These are phyloP conservation scores for Nomada ferruginata DNA, from an alignment of 2,888 invertebrate species.

Conservation along the genomic window DNA sequence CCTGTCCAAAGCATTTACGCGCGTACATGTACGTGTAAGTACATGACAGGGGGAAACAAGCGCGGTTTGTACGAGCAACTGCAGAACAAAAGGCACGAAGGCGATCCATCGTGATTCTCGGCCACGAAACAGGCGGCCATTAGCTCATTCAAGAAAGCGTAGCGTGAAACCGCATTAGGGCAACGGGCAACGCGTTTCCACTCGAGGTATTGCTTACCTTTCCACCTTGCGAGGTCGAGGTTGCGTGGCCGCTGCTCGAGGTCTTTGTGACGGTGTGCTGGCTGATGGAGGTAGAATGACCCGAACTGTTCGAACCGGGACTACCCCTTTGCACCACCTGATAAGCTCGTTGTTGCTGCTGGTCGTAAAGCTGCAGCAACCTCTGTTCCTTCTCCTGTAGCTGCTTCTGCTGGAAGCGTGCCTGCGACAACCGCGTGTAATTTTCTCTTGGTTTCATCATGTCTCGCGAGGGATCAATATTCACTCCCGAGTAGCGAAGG, in stretches of 20 bases:
- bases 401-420: conserved; percentile 93
- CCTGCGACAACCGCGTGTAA: conserved; percentile 85
- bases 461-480: not conserved
- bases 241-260: conserved; percentile 72
- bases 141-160: conserved; percentile 45
- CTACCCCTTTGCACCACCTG: conserved; percentile 86
- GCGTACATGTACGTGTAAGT: not conserved
- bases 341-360: conserved; percentile 88
- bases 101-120: not conserved
- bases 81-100: not conserved
- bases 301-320: conserved; percentile 84
- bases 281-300: conserved; percentile 67
- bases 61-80: not conserved
- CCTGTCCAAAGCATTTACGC: too few species aligned
- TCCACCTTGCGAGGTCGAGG: conserved; percentile 76
- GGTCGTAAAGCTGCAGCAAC: conserved; percentile 89
- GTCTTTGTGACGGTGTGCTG: conserved; percentile 75
- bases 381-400: conserved; percentile 92
- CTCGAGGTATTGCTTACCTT: conserved; percentile 72
- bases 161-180: conserved; percentile 39
- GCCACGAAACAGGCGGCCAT: conserved; percentile 20
- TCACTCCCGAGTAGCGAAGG: not conserved
- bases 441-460: conserved; percentile 50
- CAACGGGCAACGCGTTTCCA: conserved; percentile 36
- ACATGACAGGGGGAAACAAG: not conserved